Conservation (phyloP, 2,797 vertebrate genomes). For the Anabacerthia variegaticeps region DNA sequence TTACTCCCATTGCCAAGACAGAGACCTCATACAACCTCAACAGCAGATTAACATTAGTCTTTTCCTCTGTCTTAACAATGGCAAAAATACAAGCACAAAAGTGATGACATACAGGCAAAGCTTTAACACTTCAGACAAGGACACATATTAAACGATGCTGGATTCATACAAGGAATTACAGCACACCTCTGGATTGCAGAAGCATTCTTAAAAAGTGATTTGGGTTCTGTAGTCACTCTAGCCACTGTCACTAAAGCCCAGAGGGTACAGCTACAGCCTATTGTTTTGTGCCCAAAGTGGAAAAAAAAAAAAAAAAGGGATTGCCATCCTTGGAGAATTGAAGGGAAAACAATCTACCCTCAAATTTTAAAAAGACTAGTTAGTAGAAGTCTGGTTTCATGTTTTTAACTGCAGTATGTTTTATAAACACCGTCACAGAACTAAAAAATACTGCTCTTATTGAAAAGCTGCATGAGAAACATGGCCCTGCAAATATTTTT, state of each 20-base stretch:
- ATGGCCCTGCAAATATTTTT: constrained; percentile 7
- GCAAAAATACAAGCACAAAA: constrained; percentile 8
- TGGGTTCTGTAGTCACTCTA: background rate
- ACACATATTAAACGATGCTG: background rate
- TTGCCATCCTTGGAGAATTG: background rate
- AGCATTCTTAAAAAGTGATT: background rate
- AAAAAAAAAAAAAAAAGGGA: background rate
- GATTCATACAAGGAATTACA: background rate
- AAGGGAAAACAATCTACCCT: background rate
- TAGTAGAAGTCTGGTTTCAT: background rate
- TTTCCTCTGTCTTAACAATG: constrained; percentile 47
- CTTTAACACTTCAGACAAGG: constrained; percentile 19
- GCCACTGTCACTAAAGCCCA: background rate
- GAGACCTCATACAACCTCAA: constrained; percentile 11
- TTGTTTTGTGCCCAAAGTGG: background rate
- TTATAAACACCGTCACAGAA: background rate
- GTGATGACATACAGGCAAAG: constrained; percentile 14
- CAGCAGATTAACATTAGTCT: constrained; percentile 12
- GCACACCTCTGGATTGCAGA: background rate
- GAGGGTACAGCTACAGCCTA: background rate
- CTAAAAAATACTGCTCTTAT: background rate
- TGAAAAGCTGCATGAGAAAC: background rate
- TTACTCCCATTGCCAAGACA: constrained; percentile 15
- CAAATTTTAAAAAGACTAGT: background rate
- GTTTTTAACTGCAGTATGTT: background rate